A percentile compares a stretch with the other conserved stretches of the same genome.
These are phyloP conservation scores for Lycia hirtaria DNA, from an alignment of 2,888 invertebrate species.

Conservation along the genomic window DNA sequence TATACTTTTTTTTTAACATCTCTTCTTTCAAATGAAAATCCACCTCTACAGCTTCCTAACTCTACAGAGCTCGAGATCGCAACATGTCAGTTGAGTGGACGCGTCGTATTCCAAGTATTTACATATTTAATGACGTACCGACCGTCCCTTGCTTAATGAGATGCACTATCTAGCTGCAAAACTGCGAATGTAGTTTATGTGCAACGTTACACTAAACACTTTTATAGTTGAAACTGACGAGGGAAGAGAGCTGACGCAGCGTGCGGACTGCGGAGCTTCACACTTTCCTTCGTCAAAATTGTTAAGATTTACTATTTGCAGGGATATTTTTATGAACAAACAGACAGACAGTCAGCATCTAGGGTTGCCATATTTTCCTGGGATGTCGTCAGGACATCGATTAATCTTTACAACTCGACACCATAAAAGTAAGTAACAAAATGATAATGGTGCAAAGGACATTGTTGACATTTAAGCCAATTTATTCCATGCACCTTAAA, in stretches of 20 bases:
- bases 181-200: slow-evolving; percentile 39
- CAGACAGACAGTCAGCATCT: too few species aligned
- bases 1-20: too few species aligned
- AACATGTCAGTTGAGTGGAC: slow-evolving; percentile 79
- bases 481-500: too few species aligned
- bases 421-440: too few species aligned
- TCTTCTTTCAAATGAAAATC: too few species aligned
- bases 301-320: too few species aligned
- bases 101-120: slow-evolving; percentile 78
- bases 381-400: too few species aligned
- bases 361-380: too few species aligned
- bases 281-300: background rate
- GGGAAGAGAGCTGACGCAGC: background rate
- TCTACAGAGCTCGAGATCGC: slow-evolving; percentile 60
- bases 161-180: slow-evolving; percentile 64
- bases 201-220: slow-evolving; percentile 20
- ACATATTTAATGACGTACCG: slow-evolving; percentile 82
- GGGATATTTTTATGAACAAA: too few species aligned
- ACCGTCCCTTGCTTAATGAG: slow-evolving; percentile 77
- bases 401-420: too few species aligned
- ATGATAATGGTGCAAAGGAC: too few species aligned
- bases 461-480: too few species aligned
- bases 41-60: slow-evolving; percentile 52
- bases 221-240: slow-evolving; percentile 15
- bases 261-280: background rate